Evolutionary conservation across 2,888 invertebrate species (phyloP).

Genomic region (Linyphia triangularis): DNA sequence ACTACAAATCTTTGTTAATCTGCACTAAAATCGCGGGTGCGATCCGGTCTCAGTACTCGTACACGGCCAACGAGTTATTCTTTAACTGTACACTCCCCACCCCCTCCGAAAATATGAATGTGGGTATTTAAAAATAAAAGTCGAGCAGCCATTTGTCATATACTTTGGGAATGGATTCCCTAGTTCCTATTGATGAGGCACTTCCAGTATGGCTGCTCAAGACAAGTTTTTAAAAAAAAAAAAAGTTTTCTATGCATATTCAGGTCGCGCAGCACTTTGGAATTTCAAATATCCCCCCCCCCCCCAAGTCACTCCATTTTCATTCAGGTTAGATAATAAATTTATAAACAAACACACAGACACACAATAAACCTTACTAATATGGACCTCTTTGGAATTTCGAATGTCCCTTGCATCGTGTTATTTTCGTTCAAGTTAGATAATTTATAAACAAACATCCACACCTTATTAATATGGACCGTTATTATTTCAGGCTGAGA

Average conservation of each 20-base stretch:
- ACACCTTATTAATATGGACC: no score
- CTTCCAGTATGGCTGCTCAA: constrained; percentile 68
- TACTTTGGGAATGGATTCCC: constrained; percentile 61
- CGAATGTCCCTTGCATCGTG: background rate
- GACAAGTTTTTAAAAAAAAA: background rate
- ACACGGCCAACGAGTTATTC: background rate
- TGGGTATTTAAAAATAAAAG: constrained; percentile 1
- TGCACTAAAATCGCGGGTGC: constrained; percentile 55
- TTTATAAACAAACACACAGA: no score
- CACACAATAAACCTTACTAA: no score
- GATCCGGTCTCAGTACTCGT: constrained; percentile 16
- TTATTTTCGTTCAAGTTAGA: no score
- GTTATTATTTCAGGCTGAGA: no score
- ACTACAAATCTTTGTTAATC: constrained; percentile 55
- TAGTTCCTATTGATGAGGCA: constrained; percentile 64
- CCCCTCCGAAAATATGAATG: background rate
- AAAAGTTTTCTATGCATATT: background rate
- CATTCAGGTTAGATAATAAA: no score
- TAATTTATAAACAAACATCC: no score
- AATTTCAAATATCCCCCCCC: background rate
- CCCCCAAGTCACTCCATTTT: no score
- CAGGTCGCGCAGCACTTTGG: constrained; percentile 51
- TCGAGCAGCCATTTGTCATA: constrained; percentile 56
- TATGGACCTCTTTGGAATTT: constrained; percentile 64
- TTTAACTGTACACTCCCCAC: background rate